phyloP scores from a whole-genome alignment of 2,113 vertebrate genomes.

The Rattus rattus region DNA sequence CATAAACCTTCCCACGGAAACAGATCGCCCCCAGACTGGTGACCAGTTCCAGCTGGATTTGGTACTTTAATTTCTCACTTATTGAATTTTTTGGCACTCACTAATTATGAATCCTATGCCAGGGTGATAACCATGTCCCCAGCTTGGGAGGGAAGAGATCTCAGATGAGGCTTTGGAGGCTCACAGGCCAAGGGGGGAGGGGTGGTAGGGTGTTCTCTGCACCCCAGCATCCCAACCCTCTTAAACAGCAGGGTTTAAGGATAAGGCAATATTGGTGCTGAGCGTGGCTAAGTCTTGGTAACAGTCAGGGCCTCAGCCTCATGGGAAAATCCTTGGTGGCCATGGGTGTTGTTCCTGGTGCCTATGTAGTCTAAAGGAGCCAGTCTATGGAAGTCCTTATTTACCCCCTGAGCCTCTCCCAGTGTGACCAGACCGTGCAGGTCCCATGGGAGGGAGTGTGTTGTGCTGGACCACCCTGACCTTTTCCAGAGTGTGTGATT shows the following conservation, averaged over 20 bases:
- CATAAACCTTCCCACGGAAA: constrained; percentile 88
- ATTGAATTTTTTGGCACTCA: constrained; percentile 84
- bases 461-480: background rate
- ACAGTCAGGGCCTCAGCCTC: background rate
- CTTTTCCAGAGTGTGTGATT: background rate
- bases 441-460: too few species aligned
- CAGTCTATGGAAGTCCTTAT: background rate
- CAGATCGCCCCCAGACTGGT: constrained; percentile 84
- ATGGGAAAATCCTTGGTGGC: background rate
- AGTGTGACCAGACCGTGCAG: fast-evolving
- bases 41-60: constrained; percentile 88
- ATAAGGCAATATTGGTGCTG: fast-evolving
- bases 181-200: fast-evolving
- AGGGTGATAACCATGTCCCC: background rate
- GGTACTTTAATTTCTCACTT: constrained; percentile 90
- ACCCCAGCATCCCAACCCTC: fast-evolving
- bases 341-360: too few species aligned
- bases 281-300: fast-evolving
- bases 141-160: background rate
- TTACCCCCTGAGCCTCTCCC: background rate
- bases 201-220: fast-evolving
- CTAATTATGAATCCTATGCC: constrained; percentile 82
- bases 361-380: background rate
- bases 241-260: background rate
- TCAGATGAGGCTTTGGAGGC: background rate